These are phyloP conservation scores for Callipepla californica DNA, from an alignment of 2,113 vertebrate genomes.

Conservation along the genomic window DNA sequence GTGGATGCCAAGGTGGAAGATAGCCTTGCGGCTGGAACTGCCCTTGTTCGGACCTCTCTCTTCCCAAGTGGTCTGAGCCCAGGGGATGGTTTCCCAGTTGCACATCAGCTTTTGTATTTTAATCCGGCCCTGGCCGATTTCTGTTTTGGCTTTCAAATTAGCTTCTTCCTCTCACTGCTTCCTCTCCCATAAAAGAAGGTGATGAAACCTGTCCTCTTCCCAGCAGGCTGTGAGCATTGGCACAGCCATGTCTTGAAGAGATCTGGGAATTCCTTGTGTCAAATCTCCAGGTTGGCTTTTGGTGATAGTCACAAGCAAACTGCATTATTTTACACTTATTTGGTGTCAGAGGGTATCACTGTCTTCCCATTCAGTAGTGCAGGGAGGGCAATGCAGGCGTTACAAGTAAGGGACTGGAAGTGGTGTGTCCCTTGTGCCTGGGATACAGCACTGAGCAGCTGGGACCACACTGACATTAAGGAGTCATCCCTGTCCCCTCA, in stretches of 20 bases:
- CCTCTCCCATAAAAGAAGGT: background rate
- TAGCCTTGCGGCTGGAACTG: background rate
- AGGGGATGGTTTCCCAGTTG: background rate
- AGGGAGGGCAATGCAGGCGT: background rate
- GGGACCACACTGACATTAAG: background rate
- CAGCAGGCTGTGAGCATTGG: rapidly evolving
- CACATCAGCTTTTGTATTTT: background rate
- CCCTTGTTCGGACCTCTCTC: background rate
- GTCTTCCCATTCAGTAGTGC: background rate
- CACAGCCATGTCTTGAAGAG: rapidly evolving
- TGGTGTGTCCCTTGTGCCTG: too few species aligned
- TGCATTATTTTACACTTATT: background rate
- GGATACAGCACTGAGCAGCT: background rate
- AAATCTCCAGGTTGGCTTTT: background rate
- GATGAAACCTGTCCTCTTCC: background rate
- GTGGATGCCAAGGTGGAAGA: background rate
- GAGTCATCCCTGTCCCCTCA: background rate
- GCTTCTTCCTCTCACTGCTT: background rate
- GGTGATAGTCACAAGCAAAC: rapidly evolving
- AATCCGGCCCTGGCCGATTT: background rate
- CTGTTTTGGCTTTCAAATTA: background rate
- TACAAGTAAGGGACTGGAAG: background rate
- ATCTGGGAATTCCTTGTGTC: background rate
- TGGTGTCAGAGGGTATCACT: background rate
- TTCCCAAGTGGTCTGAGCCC: background rate